Evolutionary conservation across 2,113 vertebrate genomes (phyloP), one percentile per base, ranked within the genome.

Genomic region (Anseranas semipalmata): DNA sequence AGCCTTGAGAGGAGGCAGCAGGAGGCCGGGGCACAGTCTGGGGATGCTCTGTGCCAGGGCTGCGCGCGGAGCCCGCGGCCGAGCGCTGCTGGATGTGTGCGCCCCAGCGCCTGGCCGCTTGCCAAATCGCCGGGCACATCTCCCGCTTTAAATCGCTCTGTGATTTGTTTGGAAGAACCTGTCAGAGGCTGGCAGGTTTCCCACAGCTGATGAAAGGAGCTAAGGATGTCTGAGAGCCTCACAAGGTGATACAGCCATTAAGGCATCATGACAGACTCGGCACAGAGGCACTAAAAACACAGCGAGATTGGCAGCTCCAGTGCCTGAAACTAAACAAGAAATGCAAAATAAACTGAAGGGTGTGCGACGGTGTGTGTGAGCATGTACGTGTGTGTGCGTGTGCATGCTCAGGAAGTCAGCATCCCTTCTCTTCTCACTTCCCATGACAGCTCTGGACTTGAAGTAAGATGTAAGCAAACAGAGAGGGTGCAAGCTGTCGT

Each of bases 181-280:
- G 97, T 93, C 95, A 96, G 85, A 35, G 70, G 74, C 93, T 96
- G 95, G 94, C 96, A 95, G 86, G 87, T 67, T 97, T 96, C 95
- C 96, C 93, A 46, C 53, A 0, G 15, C 79, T 87, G 93, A 96
- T 95, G 96, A 95, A 97, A 95, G 96, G 39, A 80, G 48, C 66
- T 43, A 30, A 91, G 91, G 86, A 91, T 60, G 91, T 80, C 92
- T 94, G 90, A 43, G 85, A 92, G 88, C 95, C 72, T 76, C 94
- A 77, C 90, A 82, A 96, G 95, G 94, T 97, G 95, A 94, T 95
- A 19, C 81, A 96, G 89, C 89, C 92, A 91, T 93, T 86, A 88
- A 96, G 91, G 90, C 95, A 82, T n/a, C 5, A 10, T 41, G 93
- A 94, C 92, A 96, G 92, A 52, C 90, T 90, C 37, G 1, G 9